Evolutionary conservation across 2,888 invertebrate genomes (phyloP), one percentile per base, ranked within the genome.

Genomic region (Autographa gamma): DNA sequence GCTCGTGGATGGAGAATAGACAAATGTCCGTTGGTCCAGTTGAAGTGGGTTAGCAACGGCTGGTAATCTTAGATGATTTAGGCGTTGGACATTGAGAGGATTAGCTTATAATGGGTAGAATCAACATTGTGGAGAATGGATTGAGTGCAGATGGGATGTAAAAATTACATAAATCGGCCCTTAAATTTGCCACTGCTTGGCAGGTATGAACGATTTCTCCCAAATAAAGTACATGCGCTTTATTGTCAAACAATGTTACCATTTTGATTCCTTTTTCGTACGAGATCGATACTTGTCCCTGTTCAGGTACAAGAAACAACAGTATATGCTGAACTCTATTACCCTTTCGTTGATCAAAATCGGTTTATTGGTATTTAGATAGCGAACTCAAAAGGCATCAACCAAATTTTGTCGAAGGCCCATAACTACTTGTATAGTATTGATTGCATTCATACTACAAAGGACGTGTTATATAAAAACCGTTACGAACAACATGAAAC

Each of bases 1-100:
- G 19, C 19, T 16, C 18, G n/a, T 19, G 38, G 18, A 19, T 43
- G 43, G 41, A 19, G 38, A 38, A 38, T 38, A 11, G 6, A 43
- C 41, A 18, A 43, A 8, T 14, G 41, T 41, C 74, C 75, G 75
- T 74, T 74, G 75, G 19, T 11, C 25, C 13, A 56, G 25, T 25
- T 56, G 54, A 25, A 13, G 19, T n/a, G n/a, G 48, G 54, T 25
- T 56, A 19, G 54, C 54, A 56, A 56, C 54, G 9, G 54, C 19
- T 54, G 16, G 16, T 48, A 16, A 16, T 14, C 43, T 16, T n/a
- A 13, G 13, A 56, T 56, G n/a, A 48, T 48, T 48, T n/a, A 7
- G 48, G n/a, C 6, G 0, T n/a, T 48, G n/a, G 14, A 48, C n/a
- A n/a, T n/a, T 48, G 16, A 16, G 16, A 43, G 43, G 5, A 43